Evolutionary conservation across 1,140 invertebrate species (phyloP), one percentile per base, ranked within the genome.

Genomic region (Trialeurodes vaporariorum): DNA sequence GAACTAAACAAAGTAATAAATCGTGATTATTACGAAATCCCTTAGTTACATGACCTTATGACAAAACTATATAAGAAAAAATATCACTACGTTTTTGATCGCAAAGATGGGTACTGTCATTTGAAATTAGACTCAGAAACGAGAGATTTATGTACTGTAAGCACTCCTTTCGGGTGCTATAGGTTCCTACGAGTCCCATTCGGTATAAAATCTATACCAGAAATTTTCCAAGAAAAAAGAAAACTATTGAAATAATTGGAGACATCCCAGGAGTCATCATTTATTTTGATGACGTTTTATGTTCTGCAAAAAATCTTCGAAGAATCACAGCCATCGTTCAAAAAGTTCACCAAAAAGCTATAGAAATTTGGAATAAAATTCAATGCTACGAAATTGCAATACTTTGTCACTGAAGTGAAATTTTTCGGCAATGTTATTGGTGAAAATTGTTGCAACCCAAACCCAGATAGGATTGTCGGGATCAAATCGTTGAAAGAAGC

Each of bases 361-460:
- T 64, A 66, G 58, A 58, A 75, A 63, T 70, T 73, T 68, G 73
- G 76, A 67, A 69, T 81, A 21, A 76, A 73, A 65, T 72, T 80
- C 61, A 79, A 80, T 72, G 70, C 68, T 49, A 71, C 73, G 11
- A 82, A 81, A 72, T 75, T 77, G 71, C 70, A 75, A 62, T 76
- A 77, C 70, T 67, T 67, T 65, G 62, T 70, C 63, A 68, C 67
- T 25, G 66, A 74, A 63, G 70, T 80, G 5, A 75, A 72, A 58
- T 80, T 76, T 71, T 68, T 81, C 49, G 79, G 78, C 2, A 68
- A 73, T 63, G 64, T 73, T 60, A 70, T 77, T 61, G 69, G 72
- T 61, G 62, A 63, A 65, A 40, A 75, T 17, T 78, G 77, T 13
- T 70, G 79, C 0, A 72, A 71, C 66, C 72, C 76, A 17, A 76